A percentile compares a stretch with the other conserved stretches of the same genome.
These are phyloP conservation scores for Agrochola litura DNA, from an alignment of 2,888 invertebrate genomes.

Conservation along the genomic window DNA sequence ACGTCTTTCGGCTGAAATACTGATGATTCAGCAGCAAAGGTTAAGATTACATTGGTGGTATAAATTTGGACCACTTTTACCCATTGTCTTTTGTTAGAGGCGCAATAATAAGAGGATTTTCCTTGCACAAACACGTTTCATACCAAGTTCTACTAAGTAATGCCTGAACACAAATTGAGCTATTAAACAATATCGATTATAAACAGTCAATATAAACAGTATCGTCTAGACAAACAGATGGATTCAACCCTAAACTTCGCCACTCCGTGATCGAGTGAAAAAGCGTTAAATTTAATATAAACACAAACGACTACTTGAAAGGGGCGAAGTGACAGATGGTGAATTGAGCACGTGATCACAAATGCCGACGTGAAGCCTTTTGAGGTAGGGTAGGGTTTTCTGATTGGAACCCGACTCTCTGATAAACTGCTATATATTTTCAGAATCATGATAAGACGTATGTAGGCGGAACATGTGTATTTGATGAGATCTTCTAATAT, in stretches of 20 bases:
- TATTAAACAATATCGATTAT: too few species aligned
- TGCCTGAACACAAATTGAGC: not conserved
- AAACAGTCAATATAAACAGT: too few species aligned
- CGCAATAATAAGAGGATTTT: not conserved
- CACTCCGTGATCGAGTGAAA: not conserved
- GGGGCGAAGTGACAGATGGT: constrained; percentile 29
- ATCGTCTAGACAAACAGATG: not conserved
- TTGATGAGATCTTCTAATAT: constrained; percentile 7
- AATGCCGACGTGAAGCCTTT: constrained; percentile 19
- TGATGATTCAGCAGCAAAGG: not conserved
- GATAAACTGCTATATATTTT: constrained; percentile 21
- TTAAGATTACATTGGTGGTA: too few species aligned
- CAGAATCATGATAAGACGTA: not conserved
- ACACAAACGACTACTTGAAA: constrained; percentile 36
- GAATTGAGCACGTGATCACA: constrained; percentile 26
- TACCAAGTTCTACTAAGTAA: not conserved
- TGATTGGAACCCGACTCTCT: constrained; percentile 25
- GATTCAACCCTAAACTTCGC: constrained; percentile 5
- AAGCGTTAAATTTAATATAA: constrained; percentile 26
- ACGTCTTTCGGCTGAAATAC: not conserved
- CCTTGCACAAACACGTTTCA: not conserved
- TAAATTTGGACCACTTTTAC: not conserved
- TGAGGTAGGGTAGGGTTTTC: not conserved
- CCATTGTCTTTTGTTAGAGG: not conserved
- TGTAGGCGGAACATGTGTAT: not conserved